Evolutionary conservation across 2,888 invertebrate species (phyloP).

Genomic region (Limnephilus auricula): DNA sequence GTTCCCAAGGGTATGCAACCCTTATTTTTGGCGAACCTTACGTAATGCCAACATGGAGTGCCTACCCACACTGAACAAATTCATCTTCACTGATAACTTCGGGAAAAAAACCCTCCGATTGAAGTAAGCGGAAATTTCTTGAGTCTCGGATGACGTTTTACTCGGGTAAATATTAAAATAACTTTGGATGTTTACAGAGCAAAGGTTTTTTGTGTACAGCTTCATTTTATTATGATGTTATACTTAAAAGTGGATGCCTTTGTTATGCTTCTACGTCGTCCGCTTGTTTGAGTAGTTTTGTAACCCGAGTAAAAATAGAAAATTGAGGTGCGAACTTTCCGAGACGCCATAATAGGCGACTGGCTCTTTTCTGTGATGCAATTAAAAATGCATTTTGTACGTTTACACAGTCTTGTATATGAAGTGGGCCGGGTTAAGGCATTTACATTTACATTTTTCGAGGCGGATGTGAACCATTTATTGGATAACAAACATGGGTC

Average conservation of each 20-base stretch:
- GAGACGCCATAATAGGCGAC: background rate
- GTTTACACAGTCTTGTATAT: background rate
- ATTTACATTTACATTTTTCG: too few species aligned
- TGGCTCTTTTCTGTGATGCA: background rate
- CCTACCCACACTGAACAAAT: background rate
- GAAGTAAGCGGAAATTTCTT: background rate
- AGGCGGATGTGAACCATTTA: too few species aligned
- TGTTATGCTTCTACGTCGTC: background rate
- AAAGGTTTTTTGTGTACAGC: background rate
- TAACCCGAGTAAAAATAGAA: background rate
- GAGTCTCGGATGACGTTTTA: background rate
- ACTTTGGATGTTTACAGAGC: background rate
- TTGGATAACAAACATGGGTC: too few species aligned
- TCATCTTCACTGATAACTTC: background rate
- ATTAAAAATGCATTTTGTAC: background rate
- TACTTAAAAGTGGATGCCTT: background rate
- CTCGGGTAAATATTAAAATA: background rate
- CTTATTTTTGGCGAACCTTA: constrained; percentile 2
- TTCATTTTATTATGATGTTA: background rate
- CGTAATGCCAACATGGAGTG: background rate
- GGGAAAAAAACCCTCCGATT: background rate
- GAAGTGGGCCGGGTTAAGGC: background rate
- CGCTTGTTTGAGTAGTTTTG: background rate
- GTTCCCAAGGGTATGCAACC: background rate
- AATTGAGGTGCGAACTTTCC: background rate